These are phyloP conservation scores for Phaenicophaeus curvirostris DNA, from an alignment of 2,797 vertebrate genomes.

Conservation along the genomic window DNA sequence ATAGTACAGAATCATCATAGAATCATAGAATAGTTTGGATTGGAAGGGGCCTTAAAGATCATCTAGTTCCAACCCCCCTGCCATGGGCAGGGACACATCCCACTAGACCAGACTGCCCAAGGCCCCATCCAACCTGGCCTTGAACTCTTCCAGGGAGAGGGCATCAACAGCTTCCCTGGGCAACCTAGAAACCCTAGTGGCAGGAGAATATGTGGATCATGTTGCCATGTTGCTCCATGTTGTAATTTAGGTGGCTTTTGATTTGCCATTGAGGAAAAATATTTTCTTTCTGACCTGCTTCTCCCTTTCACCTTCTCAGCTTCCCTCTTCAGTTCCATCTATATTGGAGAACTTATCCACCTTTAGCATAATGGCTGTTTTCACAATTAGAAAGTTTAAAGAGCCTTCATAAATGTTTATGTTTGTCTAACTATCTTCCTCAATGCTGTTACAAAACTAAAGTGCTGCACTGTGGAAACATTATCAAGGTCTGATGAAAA, in stretches of 20 bases:
- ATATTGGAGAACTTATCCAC: accelerated
- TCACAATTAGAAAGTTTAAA: background rate
- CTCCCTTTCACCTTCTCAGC: background rate
- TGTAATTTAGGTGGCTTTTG: background rate
- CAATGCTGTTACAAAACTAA: background rate
- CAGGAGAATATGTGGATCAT: background rate
- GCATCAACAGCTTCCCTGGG: too few relatives aligned
- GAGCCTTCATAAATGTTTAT: background rate
- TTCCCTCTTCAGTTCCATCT: background rate
- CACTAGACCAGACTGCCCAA: too few relatives aligned
- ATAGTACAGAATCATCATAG: background rate
- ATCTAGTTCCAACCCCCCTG: too few relatives aligned
- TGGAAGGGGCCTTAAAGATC: too few relatives aligned
- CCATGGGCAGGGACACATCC: too few relatives aligned
- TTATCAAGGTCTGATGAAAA: background rate
- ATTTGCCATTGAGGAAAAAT: background rate
- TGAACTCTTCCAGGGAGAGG: too few relatives aligned
- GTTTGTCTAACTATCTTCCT: background rate
- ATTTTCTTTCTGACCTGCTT: background rate
- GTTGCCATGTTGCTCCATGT: background rate
- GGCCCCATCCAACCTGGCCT: too few relatives aligned
- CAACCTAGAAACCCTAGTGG: background rate
- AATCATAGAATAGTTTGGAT: too few relatives aligned
- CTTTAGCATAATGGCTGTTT: background rate
- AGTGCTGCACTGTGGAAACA: background rate